phyloP scores from a whole-genome alignment of 2,113 vertebrate species.

The Larimichthys crocea region DNA sequence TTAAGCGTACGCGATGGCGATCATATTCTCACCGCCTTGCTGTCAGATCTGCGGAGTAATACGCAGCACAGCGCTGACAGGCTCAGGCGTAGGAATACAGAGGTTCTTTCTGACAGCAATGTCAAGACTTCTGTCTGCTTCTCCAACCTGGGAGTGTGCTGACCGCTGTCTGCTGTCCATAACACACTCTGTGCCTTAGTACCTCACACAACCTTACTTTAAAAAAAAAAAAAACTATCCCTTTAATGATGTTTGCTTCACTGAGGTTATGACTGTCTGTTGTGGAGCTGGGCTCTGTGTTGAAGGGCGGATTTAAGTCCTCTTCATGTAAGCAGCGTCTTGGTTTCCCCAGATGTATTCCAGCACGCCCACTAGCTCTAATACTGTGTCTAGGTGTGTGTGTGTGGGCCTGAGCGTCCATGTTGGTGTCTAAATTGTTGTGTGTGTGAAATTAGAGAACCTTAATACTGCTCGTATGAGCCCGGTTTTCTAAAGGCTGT shows the following conservation, averaged over 20 bases:
- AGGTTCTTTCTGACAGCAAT: too few relatives aligned
- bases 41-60: too few relatives aligned
- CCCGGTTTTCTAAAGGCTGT: not conserved
- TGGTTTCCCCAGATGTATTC: not conserved
- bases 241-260: not conserved
- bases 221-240: too few relatives aligned
- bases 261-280: conserved; percentile 2
- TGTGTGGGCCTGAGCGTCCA: not conserved
- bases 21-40: too few relatives aligned
- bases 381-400: not conserved
- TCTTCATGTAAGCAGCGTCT: conserved; percentile 1
- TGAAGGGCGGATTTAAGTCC: not conserved
- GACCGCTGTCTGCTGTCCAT: too few relatives aligned
- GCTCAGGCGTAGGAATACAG: too few relatives aligned
- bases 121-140: too few relatives aligned
- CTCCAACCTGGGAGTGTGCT: too few relatives aligned
- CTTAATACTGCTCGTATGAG: not conserved
- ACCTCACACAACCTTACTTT: too few relatives aligned
- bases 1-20: too few relatives aligned
- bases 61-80: too few relatives aligned
- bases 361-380: not conserved
- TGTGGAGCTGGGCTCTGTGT: not conserved
- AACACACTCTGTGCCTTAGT: too few relatives aligned
- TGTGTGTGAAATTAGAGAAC: conserved; percentile 1
- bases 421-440: not conserved